A percentile compares a stretch with the other conserved stretches of the same genome.
Conservation (phyloP, 2,888 invertebrate genomes). For the Apeira syringaria region DNA sequence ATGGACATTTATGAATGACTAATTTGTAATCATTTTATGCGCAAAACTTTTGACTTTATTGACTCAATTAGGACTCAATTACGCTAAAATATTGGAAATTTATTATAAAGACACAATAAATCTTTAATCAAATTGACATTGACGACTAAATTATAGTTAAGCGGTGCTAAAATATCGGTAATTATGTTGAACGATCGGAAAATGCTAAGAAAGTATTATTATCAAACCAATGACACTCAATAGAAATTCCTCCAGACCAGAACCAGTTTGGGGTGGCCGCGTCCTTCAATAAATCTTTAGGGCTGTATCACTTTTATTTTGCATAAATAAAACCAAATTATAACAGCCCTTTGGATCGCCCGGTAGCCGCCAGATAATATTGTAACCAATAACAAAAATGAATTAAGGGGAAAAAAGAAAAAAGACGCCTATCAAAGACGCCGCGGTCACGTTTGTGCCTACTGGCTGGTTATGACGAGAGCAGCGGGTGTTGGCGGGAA, state of each 20-base stretch:
- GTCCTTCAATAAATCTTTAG: constrained; percentile 69
- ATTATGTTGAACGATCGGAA: constrained; percentile 18
- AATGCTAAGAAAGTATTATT: constrained; percentile 13
- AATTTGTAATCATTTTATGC: constrained; percentile 5
- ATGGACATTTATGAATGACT: constrained; percentile 5
- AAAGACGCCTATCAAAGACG: constrained; percentile 72
- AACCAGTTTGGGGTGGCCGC: constrained; percentile 34
- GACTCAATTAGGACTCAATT: constrained; percentile 7
- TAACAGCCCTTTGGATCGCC: constrained; percentile 71
- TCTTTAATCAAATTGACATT: constrained; percentile 15
- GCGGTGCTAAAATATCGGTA: constrained; percentile 12
- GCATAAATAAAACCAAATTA: constrained; percentile 82
- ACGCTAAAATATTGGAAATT: constrained; percentile 10
- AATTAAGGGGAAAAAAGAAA: constrained; percentile 71
- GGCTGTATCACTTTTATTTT: constrained; percentile 73
- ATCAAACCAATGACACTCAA: constrained; percentile 3
- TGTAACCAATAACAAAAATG: constrained; percentile 78
- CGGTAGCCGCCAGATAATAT: constrained; percentile 80
- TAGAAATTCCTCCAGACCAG: background rate
- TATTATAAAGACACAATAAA: background rate
- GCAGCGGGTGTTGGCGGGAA: constrained; percentile 67
- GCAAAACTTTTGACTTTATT: constrained; percentile 4
- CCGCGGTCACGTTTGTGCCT: constrained; percentile 74
- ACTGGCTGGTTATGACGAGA: constrained; percentile 72
- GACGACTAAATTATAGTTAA: constrained; percentile 18